Evolutionary conservation across 2,113 vertebrate genomes (phyloP).

Genomic region (Mus pahari): DNA sequence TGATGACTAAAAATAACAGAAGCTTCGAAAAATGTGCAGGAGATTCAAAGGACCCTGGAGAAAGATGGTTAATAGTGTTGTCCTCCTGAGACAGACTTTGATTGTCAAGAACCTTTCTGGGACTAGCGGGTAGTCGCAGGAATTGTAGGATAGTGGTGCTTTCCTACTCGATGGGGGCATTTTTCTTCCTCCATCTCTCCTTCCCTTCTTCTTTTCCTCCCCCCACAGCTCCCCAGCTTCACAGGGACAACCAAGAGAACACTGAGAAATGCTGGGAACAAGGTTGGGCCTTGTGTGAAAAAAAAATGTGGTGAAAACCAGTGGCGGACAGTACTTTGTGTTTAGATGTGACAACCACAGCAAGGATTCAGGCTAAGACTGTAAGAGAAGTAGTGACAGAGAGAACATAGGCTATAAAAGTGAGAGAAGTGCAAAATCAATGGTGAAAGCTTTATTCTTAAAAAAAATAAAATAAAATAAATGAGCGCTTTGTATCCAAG

Average conservation of each 20-base stretch:
- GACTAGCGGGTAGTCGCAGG: background rate
- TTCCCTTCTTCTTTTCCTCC: background rate
- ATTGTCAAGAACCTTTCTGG: background rate
- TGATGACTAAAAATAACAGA: slow-evolving; percentile 38
- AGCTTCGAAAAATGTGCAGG: background rate
- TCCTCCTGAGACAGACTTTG: background rate
- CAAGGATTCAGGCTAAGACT: background rate
- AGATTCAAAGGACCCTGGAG: background rate
- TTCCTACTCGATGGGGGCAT: background rate
- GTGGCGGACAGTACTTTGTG: background rate
- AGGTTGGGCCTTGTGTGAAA: background rate
- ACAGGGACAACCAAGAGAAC: background rate
- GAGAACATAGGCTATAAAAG: background rate
- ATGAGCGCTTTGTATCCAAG: background rate
- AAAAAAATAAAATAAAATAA: no score
- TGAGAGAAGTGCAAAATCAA: background rate
- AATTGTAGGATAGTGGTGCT: background rate
- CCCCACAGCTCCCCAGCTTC: background rate
- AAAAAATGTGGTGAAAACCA: background rate
- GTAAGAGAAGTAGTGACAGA: background rate
- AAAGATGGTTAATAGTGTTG: background rate
- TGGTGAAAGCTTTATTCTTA: background rate
- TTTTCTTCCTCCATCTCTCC: background rate
- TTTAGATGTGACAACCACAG: background rate
- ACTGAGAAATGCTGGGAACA: background rate